Percentiles rank a stretch among this genome's conserved stretches.
phyloP scores from a whole-genome alignment of 2,797 vertebrate species.

The Paguma larvata region DNA sequence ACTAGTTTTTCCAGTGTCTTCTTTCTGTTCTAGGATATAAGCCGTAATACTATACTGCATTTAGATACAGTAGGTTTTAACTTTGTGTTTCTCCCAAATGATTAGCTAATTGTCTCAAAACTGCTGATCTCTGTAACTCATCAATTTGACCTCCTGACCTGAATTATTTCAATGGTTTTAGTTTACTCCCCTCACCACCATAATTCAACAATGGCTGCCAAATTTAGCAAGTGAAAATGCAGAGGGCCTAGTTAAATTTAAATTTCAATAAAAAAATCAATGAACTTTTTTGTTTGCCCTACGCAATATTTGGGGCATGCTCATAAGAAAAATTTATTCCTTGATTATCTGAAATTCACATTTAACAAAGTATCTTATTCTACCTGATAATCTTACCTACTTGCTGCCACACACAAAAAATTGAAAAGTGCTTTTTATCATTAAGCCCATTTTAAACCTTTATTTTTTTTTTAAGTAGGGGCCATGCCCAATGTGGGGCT shows the following conservation, averaged over 20 bases:
- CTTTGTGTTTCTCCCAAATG: not conserved
- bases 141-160: not conserved
- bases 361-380: not conserved
- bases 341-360: constrained; percentile 6
- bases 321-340: constrained; percentile 10
- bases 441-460: constrained; percentile 1
- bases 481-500: no score
- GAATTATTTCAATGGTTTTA: constrained; percentile 33
- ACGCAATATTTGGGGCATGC: not conserved
- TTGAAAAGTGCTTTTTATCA: constrained; percentile 2
- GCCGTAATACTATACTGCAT: not conserved
- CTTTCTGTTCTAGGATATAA: not conserved
- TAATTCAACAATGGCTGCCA: not conserved
- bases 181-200: not conserved
- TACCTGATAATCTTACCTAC: not conserved
- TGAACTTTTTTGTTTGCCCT: not conserved
- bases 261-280: constrained; percentile 20
- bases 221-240: not conserved
- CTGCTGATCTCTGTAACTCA: not conserved
- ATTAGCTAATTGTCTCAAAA: not conserved
- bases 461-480: not conserved
- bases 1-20: constrained; percentile 40
- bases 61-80: not conserved
- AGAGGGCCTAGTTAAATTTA: not conserved
- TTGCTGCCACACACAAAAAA: not conserved